Conservation (phyloP, 2,888 invertebrate species). For the Cosmia pyralina region DNA sequence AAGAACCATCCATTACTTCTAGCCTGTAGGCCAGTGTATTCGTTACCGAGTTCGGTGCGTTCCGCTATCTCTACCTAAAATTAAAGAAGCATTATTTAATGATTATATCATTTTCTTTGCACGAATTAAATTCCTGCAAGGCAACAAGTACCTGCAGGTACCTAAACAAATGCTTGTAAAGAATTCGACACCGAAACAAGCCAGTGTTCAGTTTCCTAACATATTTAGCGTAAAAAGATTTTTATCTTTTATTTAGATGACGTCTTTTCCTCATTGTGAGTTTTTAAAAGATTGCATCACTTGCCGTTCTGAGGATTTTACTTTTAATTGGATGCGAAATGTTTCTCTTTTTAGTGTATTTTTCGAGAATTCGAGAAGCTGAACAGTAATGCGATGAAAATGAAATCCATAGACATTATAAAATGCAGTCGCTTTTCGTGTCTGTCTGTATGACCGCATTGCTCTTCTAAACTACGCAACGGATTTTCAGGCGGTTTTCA, state of each 20-base stretch:
- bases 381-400: conserved; percentile 8
- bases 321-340: conserved; percentile 52
- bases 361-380: conserved; percentile 5
- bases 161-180: conserved; percentile 8
- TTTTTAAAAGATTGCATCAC: conserved; percentile 46
- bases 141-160: neutral
- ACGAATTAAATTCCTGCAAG: neutral
- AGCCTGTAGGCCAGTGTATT: neutral
- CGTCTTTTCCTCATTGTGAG: conserved; percentile 56
- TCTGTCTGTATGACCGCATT: neutral
- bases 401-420: neutral
- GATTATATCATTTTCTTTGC: neutral
- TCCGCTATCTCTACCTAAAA: neutral
- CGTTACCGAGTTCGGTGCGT: neutral
- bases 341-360: conserved; percentile 8
- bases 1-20: neutral
- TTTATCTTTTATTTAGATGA: conserved; percentile 47
- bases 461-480: neutral
- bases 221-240: conserved; percentile 40
- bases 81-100: neutral
- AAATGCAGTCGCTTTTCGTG: neutral
- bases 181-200: conserved; percentile 5
- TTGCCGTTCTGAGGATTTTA: conserved; percentile 17
- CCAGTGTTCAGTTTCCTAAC: conserved; percentile 22
- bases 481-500: neutral